Evolutionary conservation across 1,140 invertebrate species (phyloP).

Genomic region (Gonioctena quinquepunctata): DNA sequence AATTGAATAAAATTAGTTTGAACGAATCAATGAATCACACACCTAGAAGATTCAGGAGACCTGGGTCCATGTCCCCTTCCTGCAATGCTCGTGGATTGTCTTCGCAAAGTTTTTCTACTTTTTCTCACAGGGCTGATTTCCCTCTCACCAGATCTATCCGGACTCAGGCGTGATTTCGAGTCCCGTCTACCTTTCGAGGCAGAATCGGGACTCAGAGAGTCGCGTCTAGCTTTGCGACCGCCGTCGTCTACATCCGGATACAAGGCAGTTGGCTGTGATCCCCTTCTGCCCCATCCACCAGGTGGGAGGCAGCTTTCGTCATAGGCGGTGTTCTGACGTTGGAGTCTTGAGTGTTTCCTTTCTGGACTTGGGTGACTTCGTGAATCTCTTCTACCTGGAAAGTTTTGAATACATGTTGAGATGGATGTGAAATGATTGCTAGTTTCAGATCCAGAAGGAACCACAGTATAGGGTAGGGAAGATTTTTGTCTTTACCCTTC

Average conservation of each 20-base stretch:
- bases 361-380: slow-evolving; percentile 65
- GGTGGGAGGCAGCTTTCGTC: slow-evolving; percentile 80
- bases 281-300: slow-evolving; percentile 65
- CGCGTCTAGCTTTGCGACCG: slow-evolving; percentile 74
- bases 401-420: too few relatives aligned
- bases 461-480: too few relatives aligned
- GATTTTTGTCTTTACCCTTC: too few relatives aligned
- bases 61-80: slow-evolving; percentile 50
- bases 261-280: slow-evolving; percentile 77
- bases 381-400: slow-evolving; percentile 66
- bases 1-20: too few relatives aligned
- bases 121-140: slow-evolving; percentile 72
- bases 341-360: slow-evolving; percentile 71
- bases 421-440: too few relatives aligned
- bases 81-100: slow-evolving; percentile 80
- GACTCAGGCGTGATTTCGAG: slow-evolving; percentile 76
- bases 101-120: slow-evolving; percentile 67
- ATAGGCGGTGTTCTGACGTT: slow-evolving; percentile 84
- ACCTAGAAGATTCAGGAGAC: slow-evolving; percentile 65
- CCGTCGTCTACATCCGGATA: slow-evolving; percentile 71
- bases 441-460: too few relatives aligned
- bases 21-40: neutral
- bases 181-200: slow-evolving; percentile 74
- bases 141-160: slow-evolving; percentile 70
- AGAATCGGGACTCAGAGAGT: slow-evolving; percentile 86